Evolutionary conservation across 2,888 invertebrate species (phyloP).

Genomic region (Caenorhabditis panamensis): DNA sequence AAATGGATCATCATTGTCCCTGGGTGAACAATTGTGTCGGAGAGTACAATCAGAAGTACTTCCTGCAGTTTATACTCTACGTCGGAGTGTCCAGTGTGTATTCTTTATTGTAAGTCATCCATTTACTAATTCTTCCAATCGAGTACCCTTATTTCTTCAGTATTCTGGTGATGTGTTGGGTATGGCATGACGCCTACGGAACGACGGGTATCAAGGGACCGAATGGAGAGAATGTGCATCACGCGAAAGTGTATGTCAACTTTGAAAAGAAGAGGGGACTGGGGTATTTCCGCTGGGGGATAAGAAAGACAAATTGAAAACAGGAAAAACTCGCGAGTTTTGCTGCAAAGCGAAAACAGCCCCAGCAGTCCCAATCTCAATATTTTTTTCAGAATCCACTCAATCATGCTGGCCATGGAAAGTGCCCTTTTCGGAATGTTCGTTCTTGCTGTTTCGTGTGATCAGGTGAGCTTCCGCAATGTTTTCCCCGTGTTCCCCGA

Average conservation of each 20-base stretch:
- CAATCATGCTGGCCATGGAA: conserved; percentile 89
- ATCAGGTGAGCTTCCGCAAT: conserved; percentile 83
- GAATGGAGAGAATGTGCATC: conserved; percentile 74
- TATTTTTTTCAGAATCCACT: conserved; percentile 88
- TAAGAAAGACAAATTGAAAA: background rate
- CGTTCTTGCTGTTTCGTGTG: conserved; percentile 90
- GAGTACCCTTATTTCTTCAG: conserved; percentile 57
- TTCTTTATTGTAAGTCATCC: conserved; percentile 71
- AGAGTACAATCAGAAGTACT: conserved; percentile 93
- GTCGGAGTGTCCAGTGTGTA: conserved; percentile 74
- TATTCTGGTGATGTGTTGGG: conserved; percentile 77
- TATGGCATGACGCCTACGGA: conserved; percentile 74
- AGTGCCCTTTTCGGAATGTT: conserved; percentile 91
- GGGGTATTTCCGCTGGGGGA: background rate
- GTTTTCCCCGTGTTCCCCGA: no score
- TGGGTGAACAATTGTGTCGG: conserved; percentile 94
- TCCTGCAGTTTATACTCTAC: conserved; percentile 87
- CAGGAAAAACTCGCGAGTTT: background rate
- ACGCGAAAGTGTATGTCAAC: conserved; percentile 77
- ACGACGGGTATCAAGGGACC: conserved; percentile 70
- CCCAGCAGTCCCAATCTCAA: no score
- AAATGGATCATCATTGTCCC: conserved; percentile 90
- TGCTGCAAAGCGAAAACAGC: no score
- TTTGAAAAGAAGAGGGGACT: no score
- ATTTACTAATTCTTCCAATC: background rate